Base-by-base conservation (phyloP, 2,113 vertebrate genomes). In the Callorhinus ursinus region DNA sequence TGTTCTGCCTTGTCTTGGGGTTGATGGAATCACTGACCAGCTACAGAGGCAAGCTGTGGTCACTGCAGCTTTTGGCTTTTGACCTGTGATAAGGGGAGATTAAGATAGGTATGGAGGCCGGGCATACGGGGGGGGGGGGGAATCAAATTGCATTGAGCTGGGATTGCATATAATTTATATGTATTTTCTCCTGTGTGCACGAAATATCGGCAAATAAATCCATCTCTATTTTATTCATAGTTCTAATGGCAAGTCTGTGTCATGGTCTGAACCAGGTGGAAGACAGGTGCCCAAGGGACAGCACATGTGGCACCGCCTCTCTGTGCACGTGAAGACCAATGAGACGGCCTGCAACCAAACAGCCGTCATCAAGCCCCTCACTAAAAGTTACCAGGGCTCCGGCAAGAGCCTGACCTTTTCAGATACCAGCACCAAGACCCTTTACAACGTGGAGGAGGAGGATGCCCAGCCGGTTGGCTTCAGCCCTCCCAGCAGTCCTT, bases 221-320 rank as follows among this genome's bases (percentile, higher is more conserved):
- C 98, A 94, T 99, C 99, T 99, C 99, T 99, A 99, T 99, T 99
- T 99, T 99, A 98, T 99, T 99, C 99, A 99, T 99, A 99, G 99
- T 99, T 99, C 99, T 99, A 99, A 99, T 99, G 99, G 99, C 99
- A 99, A 99, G 99, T 99, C 99, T 99, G 99, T 99, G 99, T 99
- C 99, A 99, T 99, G 99, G 99, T 99, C 99, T 99, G 99, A 99
- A 99, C 99, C 99, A 99, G 99, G 99, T 99, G 99, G 99, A 99
- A 99, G 99, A 99, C 99, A 99, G 99, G 99, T 99, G 98, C 99
- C 99, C 98, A 99, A 99, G 98, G 99, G 99, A 93, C 99, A 99
- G 98, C 99, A 99, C 98, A 99, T 99, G 98, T 99, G 99, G 99
- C 99, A 99, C 99, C 99, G 99, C 99, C 99, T 99, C 98, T 99